phyloP scores from a whole-genome alignment of 2,797 vertebrate genomes.

The Sternotherus odoratus region DNA sequence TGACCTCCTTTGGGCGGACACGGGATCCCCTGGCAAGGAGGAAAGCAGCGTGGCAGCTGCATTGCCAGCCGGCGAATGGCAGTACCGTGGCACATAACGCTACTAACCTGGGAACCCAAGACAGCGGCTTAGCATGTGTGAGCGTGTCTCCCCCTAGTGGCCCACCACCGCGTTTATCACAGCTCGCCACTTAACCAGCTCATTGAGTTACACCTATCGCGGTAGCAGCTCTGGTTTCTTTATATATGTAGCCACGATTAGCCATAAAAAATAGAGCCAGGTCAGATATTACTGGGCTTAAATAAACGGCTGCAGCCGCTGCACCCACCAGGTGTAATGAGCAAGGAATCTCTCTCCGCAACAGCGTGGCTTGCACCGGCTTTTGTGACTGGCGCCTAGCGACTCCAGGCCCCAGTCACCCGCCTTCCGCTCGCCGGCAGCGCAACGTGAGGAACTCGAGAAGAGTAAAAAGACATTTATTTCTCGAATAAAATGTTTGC shows the following conservation, averaged over 20 bases:
- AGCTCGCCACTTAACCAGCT: background rate
- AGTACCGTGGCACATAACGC: background rate
- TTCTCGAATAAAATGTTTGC: background rate
- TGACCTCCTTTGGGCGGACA: background rate
- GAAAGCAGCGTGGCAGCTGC: background rate
- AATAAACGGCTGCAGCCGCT: background rate
- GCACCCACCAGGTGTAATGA: background rate
- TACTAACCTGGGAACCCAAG: background rate
- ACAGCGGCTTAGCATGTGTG: background rate
- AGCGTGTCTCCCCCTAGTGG: background rate
- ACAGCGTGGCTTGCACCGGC: background rate
- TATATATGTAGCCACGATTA: background rate
- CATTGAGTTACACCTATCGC: background rate
- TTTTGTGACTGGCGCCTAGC: background rate
- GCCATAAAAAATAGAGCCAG: background rate
- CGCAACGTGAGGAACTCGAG: background rate
- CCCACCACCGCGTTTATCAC: background rate
- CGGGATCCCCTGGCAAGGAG: background rate
- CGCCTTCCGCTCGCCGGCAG: background rate
- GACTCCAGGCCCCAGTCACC: background rate
- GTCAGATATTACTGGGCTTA: background rate
- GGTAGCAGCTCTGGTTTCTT: background rate
- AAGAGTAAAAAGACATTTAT: conserved; percentile 25
- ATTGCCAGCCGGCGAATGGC: background rate
- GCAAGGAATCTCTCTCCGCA: background rate